Base-by-base conservation (phyloP, 2,888 invertebrate species). In the Stegana nigrithorax region DNA sequence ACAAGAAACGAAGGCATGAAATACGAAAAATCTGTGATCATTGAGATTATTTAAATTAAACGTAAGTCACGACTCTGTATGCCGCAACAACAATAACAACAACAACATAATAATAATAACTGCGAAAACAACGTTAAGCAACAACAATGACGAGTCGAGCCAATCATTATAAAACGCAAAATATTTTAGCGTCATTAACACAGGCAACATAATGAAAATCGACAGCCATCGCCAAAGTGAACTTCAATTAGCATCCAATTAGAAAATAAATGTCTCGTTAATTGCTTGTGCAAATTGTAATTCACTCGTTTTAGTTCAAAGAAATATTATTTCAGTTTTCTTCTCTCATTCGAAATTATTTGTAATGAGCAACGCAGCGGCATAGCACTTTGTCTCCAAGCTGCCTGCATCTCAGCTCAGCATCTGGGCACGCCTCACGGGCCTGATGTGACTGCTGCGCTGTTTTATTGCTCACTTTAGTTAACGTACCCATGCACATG, bases 161-260 rank as follows among this genome's bases (percentile, higher is more conserved):
- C n/a, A n/a, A n/a, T n/a, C n/a, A n/a, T n/a, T n/a, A n/a, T n/a
- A n/a, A n/a, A n/a, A n/a, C n/a, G 12, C 39, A 39, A 39, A 39
- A 39, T 39, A 39, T 29, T 10, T 51, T 51, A 51, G 51, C 51
- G 29, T 51, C 29, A 51, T 51, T 51, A 51, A 29, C 51, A 51
- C 51, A 29, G 17, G 47, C 10, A 50, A 50, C 26, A 25, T 25
- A 50, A 50, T 25, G 10, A 39, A 42, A 14, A 10, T 17, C 8
- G n/a, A 25, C 42, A 10, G 59, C 6, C 42, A 29, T 45, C 56
- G 29, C 19, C 57, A 32, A 56, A 56, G 45, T 64, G 57, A 51
- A 59, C 61, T 64, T 57, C 71, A 78, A 78, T 78, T 78, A 78
- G 69, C 78, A 68, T 68, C 67, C 71, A 77, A 77, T 78, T 78